Base-by-base conservation (phyloP, 2,888 invertebrate species). In the Trileptium ribeirensis region DNA sequence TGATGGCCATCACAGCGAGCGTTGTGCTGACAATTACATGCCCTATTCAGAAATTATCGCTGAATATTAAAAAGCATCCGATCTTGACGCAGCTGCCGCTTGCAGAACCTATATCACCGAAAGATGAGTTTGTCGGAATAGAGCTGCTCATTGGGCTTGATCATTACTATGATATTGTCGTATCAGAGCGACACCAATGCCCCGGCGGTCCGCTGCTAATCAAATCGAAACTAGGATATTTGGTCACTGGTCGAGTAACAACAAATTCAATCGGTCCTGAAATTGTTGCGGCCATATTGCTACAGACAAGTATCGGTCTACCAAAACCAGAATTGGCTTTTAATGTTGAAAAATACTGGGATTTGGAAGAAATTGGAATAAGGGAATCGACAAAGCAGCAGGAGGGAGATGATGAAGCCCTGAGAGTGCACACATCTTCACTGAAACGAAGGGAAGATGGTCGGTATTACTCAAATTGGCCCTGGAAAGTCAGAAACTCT, bases 401-500 rank as follows among this genome's bases (percentile, higher is more conserved):
- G 8, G 8, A 31, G 8, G n/a, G 29, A 24, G 75, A 80, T 31
- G 75, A 77, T 39, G 80, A 74, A 40, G n/a, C n/a, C n/a, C n/a
- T n/a, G n/a, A n/a, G n/a, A n/a, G 38, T 33, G 1, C n/a, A 77
- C 34, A n/a, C 33, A 1, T 70, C 37, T 70, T 15, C 33, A 15
- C 74, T 31, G 8, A 70, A 34, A 34, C 37, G 74, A 15, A 15
- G 8, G 33, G 33, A 78, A n/a, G 51, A 79, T 34, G 77, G 70
- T 24, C 74, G 81, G 19, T 81, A 79, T 36, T 8, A 51, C 1
- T 39, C 51, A 15, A 24, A 19, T 24, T 81, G 81, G 81, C 81
- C 81, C 2, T 81, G 81, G 81, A 80, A 79, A 33, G 34, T 24
- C 1, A n/a, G 31, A 24, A 19, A 37, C 1, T 1, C 51, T 1